phyloP scores from a whole-genome alignment of 2,888 invertebrate species.

The Epinotia demarniana region DNA sequence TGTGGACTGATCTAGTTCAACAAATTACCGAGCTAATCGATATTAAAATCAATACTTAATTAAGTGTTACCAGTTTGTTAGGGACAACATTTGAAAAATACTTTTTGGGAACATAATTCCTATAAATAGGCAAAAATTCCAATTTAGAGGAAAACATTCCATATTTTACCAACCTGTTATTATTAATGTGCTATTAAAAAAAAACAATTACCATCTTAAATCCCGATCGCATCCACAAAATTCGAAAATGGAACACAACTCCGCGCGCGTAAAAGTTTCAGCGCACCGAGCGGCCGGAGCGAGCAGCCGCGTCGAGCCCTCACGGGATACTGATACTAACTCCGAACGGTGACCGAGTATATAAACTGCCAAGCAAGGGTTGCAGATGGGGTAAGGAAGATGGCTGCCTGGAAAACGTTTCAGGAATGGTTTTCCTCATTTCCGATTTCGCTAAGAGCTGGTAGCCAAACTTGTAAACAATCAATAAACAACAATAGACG shows the following conservation, averaged over 20 bases:
- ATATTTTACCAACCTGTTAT: neutral
- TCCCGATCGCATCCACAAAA: conserved; percentile 32
- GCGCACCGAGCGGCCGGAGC: conserved; percentile 48
- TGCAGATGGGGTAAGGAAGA: conserved; percentile 34
- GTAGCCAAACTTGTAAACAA: neutral
- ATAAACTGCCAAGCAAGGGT: conserved; percentile 50
- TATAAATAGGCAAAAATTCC: too few relatives aligned
- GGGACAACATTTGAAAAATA: too few relatives aligned
- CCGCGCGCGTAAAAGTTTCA: conserved; percentile 50
- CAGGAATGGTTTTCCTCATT: neutral
- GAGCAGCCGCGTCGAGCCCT: conserved; percentile 59
- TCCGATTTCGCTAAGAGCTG: neutral
- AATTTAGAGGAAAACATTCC: too few relatives aligned
- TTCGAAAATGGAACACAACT: conserved; percentile 35
- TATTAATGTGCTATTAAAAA: neutral
- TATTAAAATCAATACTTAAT: too few relatives aligned
- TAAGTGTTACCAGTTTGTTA: too few relatives aligned
- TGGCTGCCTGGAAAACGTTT: neutral
- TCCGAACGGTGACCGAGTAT: conserved; percentile 45
- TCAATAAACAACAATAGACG: too few relatives aligned
- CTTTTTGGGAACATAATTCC: too few relatives aligned
- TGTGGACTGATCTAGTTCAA: too few relatives aligned
- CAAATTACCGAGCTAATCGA: too few relatives aligned
- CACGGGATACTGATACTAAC: conserved; percentile 66
- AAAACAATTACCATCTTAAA: conserved; percentile 35